These are phyloP conservation scores for Saccopteryx leptura DNA, from an alignment of 2,113 vertebrate species.

Conservation along the genomic window DNA sequence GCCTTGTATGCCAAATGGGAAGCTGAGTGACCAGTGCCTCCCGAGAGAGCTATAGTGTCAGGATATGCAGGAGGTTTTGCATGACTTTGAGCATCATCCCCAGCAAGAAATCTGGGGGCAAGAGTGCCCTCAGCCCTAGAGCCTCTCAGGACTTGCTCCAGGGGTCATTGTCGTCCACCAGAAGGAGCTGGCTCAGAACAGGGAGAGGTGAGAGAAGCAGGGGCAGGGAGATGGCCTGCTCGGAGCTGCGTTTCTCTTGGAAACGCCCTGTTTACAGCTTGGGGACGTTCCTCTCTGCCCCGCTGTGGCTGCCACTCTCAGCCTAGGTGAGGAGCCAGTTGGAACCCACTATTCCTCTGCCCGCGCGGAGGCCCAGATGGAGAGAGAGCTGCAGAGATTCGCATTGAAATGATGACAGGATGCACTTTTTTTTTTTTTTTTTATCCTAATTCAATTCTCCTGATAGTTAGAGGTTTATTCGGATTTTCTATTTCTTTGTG, in stretches of 20 bases:
- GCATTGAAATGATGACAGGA: neutral
- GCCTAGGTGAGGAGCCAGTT: slow-evolving; percentile 68
- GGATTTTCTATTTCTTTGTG: neutral
- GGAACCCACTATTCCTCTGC: slow-evolving; percentile 69
- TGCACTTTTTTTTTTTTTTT: neutral
- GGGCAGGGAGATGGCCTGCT: slow-evolving; percentile 59
- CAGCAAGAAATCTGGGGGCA: neutral
- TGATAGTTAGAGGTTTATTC: neutral
- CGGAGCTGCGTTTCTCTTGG: slow-evolving; percentile 53
- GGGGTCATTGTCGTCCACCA: neutral
- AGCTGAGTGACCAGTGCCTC: neutral
- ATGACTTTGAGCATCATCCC: neutral
- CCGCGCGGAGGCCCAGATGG: slow-evolving; percentile 74
- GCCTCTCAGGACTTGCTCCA: neutral
- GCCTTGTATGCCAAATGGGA: neutral
- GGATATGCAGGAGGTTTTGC: neutral
- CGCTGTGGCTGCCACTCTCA: slow-evolving; percentile 65
- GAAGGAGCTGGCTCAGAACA: neutral
- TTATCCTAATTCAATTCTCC: neutral
- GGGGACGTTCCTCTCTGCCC: slow-evolving; percentile 71
- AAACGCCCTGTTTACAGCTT: slow-evolving; percentile 72
- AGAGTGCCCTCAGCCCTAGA: neutral
- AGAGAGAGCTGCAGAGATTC: slow-evolving; percentile 45
- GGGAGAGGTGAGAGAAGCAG: neutral
- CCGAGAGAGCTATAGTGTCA: neutral